A percentile compares a stretch with the other conserved stretches of the same genome.
Evolutionary conservation across 2,797 vertebrate species (phyloP).

Genomic region (Phalanger gymnotis): DNA sequence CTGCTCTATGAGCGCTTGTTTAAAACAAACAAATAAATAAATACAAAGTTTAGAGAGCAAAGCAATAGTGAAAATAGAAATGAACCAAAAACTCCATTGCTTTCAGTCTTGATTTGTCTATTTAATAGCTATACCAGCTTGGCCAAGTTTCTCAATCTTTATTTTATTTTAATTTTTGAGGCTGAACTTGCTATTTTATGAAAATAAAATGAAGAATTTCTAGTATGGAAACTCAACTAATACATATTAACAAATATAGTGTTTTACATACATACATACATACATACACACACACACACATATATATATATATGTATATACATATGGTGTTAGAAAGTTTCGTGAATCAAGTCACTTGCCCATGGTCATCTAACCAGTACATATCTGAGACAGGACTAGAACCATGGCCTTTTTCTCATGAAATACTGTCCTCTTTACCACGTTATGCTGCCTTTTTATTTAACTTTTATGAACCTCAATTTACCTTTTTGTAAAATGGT

Average conservation of each 20-base stretch:
- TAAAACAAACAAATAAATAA: background rate
- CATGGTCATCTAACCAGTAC: background rate
- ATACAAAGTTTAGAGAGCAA: background rate
- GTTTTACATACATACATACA: no score
- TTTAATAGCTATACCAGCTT: background rate
- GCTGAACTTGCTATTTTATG: background rate
- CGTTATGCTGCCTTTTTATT: background rate
- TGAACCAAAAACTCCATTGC: background rate
- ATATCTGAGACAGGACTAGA: background rate
- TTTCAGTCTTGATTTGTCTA: background rate
- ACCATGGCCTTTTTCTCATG: background rate
- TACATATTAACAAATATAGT: background rate
- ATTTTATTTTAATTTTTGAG: background rate
- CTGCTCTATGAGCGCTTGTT: background rate
- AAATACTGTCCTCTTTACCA: background rate
- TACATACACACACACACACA: no score
- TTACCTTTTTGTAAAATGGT: background rate
- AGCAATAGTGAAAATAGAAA: background rate
- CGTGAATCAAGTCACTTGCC: background rate
- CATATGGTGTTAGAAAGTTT: background rate
- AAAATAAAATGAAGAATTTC: background rate
- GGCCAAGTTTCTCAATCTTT: background rate
- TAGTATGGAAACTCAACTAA: background rate
- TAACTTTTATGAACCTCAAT: background rate
- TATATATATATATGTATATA: no score